Percentiles rank a stretch among this genome's conserved stretches.
Evolutionary conservation across 2,888 invertebrate genomes (phyloP).

Genomic region (Patella depressa): DNA sequence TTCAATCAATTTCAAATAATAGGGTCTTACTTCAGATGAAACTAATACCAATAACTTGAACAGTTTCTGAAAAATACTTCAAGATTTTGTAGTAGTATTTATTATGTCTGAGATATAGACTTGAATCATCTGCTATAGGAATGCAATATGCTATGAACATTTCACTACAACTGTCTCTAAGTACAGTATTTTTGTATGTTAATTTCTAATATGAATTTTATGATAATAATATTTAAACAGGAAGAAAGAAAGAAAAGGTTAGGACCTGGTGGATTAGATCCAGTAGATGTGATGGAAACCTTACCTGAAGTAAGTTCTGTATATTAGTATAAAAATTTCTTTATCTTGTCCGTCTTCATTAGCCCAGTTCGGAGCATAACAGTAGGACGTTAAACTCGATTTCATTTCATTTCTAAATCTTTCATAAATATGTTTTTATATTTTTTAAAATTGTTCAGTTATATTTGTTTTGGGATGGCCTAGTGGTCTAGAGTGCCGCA

Average conservation of each 20-base stretch:
- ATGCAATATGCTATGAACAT: too few relatives aligned
- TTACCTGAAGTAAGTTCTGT: constrained; percentile 82
- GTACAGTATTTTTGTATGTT: neutral
- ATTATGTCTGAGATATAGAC: too few relatives aligned
- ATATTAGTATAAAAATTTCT: neutral
- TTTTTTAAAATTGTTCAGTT: too few relatives aligned
- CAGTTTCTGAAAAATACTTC: too few relatives aligned
- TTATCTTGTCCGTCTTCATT: neutral
- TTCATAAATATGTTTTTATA: neutral
- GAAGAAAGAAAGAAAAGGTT: constrained; percentile 87
- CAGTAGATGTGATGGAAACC: constrained; percentile 94
- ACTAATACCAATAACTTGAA: too few relatives aligned
- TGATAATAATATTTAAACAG: constrained; percentile 67
- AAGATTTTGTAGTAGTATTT: too few relatives aligned
- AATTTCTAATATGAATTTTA: neutral
- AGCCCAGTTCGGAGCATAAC: neutral
- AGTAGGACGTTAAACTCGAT: neutral
- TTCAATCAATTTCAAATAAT: too few relatives aligned
- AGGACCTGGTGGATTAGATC: constrained; percentile 98
- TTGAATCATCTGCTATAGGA: too few relatives aligned
- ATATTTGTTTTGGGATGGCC: too few relatives aligned
- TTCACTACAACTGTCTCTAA: neutral
- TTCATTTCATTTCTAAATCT: constrained; percentile 1
- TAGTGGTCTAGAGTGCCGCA: too few relatives aligned
- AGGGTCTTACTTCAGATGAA: too few relatives aligned